phyloP scores from a whole-genome alignment of 2,888 invertebrate species.

The Galerucella nymphaeae region DNA sequence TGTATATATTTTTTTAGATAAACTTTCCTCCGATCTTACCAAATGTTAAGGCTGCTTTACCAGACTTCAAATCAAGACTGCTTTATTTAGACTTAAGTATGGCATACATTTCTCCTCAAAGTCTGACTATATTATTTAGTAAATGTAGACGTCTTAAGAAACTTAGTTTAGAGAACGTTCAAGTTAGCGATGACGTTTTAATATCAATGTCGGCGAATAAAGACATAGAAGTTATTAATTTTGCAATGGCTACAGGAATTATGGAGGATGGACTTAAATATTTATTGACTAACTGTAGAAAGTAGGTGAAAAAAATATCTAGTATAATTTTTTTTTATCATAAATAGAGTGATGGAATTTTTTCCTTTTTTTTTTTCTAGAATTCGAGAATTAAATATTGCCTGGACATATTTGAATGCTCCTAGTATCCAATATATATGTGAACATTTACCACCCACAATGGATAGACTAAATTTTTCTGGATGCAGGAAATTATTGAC shows the following conservation, averaged over 20 bases:
- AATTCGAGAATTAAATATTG: conserved; percentile 79
- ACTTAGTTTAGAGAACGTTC: conserved; percentile 85
- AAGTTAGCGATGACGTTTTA: conserved; percentile 74
- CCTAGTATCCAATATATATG: conserved; percentile 73
- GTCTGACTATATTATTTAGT: conserved; percentile 71
- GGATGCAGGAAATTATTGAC: conserved; percentile 82
- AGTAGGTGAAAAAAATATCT: conserved; percentile 61
- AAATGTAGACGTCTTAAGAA: conserved; percentile 80
- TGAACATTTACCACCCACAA: conserved; percentile 70
- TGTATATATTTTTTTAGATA: conserved; percentile 58
- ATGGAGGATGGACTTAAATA: conserved; percentile 72
- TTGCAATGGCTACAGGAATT: conserved; percentile 84
- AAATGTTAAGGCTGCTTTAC: conserved; percentile 58
- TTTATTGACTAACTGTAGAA: conserved; percentile 72
- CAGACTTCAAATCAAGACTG: conserved; percentile 70
- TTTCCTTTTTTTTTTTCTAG: conserved; percentile 62
- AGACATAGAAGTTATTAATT: conserved; percentile 82
- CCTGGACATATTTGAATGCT: conserved; percentile 80
- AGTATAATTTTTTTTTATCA: not conserved
- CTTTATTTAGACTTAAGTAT: conserved; percentile 90
- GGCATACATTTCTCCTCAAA: conserved; percentile 72
- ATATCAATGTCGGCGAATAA: conserved; percentile 74
- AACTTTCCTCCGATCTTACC: conserved; percentile 67
- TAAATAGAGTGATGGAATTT: not conserved
- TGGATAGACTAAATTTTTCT: conserved; percentile 83